phyloP scores from a whole-genome alignment of 92 coral and sea anemone species.

The Umimayanthus chanpuru region DNA sequence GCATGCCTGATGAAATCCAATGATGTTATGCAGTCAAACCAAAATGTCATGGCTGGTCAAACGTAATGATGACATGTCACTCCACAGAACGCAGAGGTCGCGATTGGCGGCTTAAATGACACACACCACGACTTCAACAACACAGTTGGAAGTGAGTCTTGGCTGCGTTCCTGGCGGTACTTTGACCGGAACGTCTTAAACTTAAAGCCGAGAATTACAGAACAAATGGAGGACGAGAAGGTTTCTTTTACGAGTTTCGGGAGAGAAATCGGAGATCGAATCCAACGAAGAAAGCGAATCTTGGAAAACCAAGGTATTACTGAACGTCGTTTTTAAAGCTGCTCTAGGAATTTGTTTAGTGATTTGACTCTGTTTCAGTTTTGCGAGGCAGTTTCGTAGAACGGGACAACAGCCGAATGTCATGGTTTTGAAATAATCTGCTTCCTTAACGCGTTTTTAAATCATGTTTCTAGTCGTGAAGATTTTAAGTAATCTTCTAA shows the following conservation, averaged over 20 bases:
- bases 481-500: background rate
- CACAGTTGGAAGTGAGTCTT: background rate
- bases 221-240: slow-evolving; percentile 9
- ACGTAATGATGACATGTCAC: slow-evolving; percentile 17
- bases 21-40: slow-evolving; percentile 28
- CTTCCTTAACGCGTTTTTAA: background rate
- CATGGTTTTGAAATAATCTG: background rate
- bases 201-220: background rate
- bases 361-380: slow-evolving; percentile 31
- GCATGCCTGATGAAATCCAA: background rate
- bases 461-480: background rate
- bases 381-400: background rate
- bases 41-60: slow-evolving; percentile 28
- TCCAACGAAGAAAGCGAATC: slow-evolving; percentile 25
- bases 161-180: slow-evolving; percentile 23
- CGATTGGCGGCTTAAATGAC: slow-evolving; percentile 45
- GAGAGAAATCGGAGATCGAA: background rate
- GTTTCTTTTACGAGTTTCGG: slow-evolving; percentile 6
- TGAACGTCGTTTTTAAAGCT: background rate
- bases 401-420: background rate
- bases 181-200: slow-evolving; percentile 28
- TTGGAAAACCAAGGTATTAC: slow-evolving; percentile 42
- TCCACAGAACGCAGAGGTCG: slow-evolving; percentile 6
- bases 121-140: slow-evolving; percentile 25
- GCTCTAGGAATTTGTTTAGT: background rate